phyloP scores from a whole-genome alignment of 2,888 invertebrate species.

The Caenorhabditis angaria region DNA sequence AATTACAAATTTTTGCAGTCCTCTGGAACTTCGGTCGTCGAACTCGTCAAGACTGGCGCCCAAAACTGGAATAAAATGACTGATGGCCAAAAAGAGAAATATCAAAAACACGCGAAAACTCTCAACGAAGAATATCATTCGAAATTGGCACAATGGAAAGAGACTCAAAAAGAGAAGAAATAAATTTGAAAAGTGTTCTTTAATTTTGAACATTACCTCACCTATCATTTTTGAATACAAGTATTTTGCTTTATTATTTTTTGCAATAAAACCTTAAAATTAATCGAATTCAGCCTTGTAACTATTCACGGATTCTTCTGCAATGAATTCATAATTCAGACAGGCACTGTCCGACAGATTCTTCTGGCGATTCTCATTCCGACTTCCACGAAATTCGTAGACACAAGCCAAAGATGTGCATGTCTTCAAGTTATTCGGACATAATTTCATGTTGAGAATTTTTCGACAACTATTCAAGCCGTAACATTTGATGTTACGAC shows the following conservation, averaged over 20 bases:
- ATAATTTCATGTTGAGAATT: not conserved
- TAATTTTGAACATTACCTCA: too few relatives aligned
- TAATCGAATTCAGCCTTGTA: too few relatives aligned
- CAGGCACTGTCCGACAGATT: too few relatives aligned
- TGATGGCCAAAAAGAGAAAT: slow-evolving; percentile 24
- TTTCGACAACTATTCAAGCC: not conserved
- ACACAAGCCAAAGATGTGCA: not conserved
- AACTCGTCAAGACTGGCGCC: slow-evolving; percentile 19
- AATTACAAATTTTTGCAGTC: not conserved
- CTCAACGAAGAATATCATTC: slow-evolving; percentile 18
- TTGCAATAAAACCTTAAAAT: too few relatives aligned
- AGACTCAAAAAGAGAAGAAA: slow-evolving; percentile 12
- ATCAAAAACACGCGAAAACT: slow-evolving; percentile 16
- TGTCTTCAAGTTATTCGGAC: not conserved
- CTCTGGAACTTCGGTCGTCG: slow-evolving; percentile 5
- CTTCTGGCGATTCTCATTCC: too few relatives aligned
- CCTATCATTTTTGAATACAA: too few relatives aligned
- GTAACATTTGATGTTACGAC: not conserved
- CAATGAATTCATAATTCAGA: too few relatives aligned
- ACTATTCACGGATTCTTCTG: too few relatives aligned
- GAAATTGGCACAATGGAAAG: slow-evolving; percentile 20
- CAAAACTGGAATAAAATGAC: slow-evolving; percentile 22
- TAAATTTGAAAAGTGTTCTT: too few relatives aligned
- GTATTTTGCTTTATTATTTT: too few relatives aligned
- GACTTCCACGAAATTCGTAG: not conserved